Conservation (phyloP, 2,113 vertebrate genomes). For the Todiramphus chloris region DNA sequence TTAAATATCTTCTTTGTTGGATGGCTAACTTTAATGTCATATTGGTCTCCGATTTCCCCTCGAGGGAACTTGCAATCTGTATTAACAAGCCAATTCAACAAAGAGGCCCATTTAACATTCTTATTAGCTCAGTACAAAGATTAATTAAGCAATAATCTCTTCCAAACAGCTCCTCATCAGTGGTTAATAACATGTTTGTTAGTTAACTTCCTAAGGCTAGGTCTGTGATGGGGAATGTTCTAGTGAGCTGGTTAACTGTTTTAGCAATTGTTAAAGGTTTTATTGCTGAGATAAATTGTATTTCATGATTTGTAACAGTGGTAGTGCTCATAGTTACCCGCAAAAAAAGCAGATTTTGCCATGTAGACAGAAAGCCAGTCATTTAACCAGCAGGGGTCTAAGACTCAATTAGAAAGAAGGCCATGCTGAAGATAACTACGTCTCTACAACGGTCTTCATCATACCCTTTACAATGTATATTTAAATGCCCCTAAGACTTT, state of each 20-base stretch:
- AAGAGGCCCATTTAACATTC: conserved; percentile 50
- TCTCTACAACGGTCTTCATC: not conserved
- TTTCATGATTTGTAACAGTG: conserved; percentile 24
- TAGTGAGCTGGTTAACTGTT: conserved; percentile 10
- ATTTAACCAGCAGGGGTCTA: not conserved
- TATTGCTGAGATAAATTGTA: conserved; percentile 6
- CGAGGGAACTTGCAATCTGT: conserved; percentile 42
- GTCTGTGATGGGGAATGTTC: conserved; percentile 1
- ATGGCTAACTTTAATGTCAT: conserved; percentile 62
- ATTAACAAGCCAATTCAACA: conserved; percentile 43
- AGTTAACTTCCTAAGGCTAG: conserved; percentile 57
- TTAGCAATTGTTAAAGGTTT: conserved; percentile 30
- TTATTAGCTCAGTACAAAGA: conserved; percentile 67
- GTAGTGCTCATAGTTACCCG: not conserved
- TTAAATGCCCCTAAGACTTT: not conserved
- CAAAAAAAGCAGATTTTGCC: not conserved
- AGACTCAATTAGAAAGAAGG: conserved; percentile 15
- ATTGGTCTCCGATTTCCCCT: conserved; percentile 21
- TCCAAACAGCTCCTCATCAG: conserved; percentile 32
- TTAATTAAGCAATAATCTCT: conserved; percentile 71
- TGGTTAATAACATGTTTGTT: conserved; percentile 58
- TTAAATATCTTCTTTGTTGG: conserved; percentile 37
- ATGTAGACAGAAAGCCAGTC: not conserved
- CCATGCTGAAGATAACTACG: not conserved
- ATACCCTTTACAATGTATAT: not conserved